Evolutionary conservation across 2,797 vertebrate species (phyloP).

Genomic region (Tenualosa thibaudeaui): DNA sequence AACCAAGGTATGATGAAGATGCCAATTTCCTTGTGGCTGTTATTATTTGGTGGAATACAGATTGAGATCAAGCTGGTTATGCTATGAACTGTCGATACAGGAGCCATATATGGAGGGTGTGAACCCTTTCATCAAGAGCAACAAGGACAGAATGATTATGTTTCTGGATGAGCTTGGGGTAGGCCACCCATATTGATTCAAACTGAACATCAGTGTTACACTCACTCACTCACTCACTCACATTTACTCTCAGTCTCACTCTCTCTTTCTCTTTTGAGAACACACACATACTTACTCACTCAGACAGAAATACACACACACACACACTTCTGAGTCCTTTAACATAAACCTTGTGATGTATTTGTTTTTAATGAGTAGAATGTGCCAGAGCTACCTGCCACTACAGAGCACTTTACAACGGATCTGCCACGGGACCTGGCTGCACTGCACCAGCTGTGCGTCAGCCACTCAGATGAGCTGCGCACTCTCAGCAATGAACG

Average conservation of each 20-base stretch:
- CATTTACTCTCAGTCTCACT: neutral
- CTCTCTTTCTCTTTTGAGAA: neutral
- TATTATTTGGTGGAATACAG: neutral
- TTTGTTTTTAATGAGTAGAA: constrained; percentile 74
- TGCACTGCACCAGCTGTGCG: constrained; percentile 93
- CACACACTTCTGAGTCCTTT: neutral
- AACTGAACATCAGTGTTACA: neutral
- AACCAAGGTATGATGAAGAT: constrained; percentile 82
- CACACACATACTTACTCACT: too few relatives aligned
- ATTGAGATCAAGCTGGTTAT: constrained; percentile 7
- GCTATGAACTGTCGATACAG: constrained; percentile 64
- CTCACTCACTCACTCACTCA: neutral
- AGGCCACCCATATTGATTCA: constrained; percentile 61
- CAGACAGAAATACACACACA: too few relatives aligned
- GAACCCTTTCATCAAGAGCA: constrained; percentile 98
- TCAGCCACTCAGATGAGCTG: constrained; percentile 91
- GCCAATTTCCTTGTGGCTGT: neutral
- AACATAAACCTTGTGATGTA: neutral
- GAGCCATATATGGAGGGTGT: constrained; percentile 99
- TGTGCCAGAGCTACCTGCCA: constrained; percentile 93
- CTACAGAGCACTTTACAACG: constrained; percentile 89
- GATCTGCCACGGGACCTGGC: constrained; percentile 95
- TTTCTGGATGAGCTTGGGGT: constrained; percentile 99
- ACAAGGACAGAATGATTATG: constrained; percentile 99
- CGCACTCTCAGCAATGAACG: constrained; percentile 94